Percentiles rank a stretch among this genome's conserved stretches.
phyloP scores from a whole-genome alignment of 2,113 vertebrate species.

The Anarrhichthys ocellatus region DNA sequence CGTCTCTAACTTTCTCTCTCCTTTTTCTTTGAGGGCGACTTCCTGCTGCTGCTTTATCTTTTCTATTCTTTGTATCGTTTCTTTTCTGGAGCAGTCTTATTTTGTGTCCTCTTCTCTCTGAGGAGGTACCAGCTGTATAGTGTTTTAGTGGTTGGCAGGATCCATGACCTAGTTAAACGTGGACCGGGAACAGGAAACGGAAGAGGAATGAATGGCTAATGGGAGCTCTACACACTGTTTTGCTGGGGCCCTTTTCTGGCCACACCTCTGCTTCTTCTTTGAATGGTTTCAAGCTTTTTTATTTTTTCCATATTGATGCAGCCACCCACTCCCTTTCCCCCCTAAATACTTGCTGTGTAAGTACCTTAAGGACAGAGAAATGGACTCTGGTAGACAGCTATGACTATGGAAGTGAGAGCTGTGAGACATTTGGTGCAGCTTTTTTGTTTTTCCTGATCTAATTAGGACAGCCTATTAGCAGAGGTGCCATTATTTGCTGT shows the following conservation, averaged over 20 bases:
- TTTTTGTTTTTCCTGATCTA: constrained; percentile 47
- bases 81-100: constrained; percentile 46
- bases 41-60: neutral
- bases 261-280: constrained; percentile 19
- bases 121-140: constrained; percentile 57
- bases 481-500: constrained; percentile 39
- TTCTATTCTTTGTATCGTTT: neutral
- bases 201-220: constrained; percentile 68
- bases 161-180: constrained; percentile 77
- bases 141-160: constrained; percentile 63
- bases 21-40: neutral
- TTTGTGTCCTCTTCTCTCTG: constrained; percentile 45
- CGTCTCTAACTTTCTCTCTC: constrained; percentile 11
- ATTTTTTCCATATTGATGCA: constrained; percentile 35
- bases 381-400: constrained; percentile 8
- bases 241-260: constrained; percentile 10
- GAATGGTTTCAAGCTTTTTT: constrained; percentile 30
- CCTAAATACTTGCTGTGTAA: constrained; percentile 17
- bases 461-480: constrained; percentile 61
- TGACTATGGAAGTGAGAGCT: constrained; percentile 2
- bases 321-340: neutral
- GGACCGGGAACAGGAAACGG: constrained; percentile 70
- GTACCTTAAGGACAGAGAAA: constrained; percentile 9
- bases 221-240: constrained; percentile 49
- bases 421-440: neutral